Conservation (phyloP, 2,113 vertebrate genomes). For the Callaeas wilsoni region DNA sequence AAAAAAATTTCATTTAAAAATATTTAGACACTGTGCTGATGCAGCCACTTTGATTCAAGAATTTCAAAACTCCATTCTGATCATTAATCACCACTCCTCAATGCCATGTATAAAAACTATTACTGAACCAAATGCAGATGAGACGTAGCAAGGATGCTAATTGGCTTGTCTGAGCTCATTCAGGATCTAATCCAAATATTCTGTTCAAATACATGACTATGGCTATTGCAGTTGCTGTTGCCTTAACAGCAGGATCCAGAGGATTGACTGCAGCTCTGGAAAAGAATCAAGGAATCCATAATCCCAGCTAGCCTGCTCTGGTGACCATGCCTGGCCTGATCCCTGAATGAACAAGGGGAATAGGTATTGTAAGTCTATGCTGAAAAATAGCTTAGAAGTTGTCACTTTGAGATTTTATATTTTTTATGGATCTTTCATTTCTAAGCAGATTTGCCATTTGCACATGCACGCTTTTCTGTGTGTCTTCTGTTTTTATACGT, state of each 20-base stretch:
- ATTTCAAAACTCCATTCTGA: constrained; percentile 8
- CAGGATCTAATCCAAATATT: neutral
- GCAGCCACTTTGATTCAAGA: neutral
- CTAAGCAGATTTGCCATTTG: neutral
- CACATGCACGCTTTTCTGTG: neutral
- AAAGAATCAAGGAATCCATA: neutral
- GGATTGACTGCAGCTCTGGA: neutral
- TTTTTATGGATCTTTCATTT: neutral
- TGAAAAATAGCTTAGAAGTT: neutral
- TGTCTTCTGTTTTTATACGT: neutral
- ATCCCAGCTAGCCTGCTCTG: neutral
- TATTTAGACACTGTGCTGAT: constrained; percentile 2
- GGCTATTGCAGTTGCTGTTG: neutral
- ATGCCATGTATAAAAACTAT: neutral
- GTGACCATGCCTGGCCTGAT: neutral
- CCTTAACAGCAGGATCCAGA: neutral
- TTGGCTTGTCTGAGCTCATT: neutral
- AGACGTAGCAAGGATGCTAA: constrained; percentile 7
- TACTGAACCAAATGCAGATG: constrained; percentile 1
- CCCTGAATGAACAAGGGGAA: neutral
- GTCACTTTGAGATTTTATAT: neutral
- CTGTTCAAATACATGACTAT: neutral
- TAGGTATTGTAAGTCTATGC: neutral
- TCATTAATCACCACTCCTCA: neutral
- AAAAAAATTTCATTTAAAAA: neutral